These are phyloP conservation scores for Drosophila neonasuta DNA, from an alignment of 2,888 invertebrate species.

Conservation along the genomic window DNA sequence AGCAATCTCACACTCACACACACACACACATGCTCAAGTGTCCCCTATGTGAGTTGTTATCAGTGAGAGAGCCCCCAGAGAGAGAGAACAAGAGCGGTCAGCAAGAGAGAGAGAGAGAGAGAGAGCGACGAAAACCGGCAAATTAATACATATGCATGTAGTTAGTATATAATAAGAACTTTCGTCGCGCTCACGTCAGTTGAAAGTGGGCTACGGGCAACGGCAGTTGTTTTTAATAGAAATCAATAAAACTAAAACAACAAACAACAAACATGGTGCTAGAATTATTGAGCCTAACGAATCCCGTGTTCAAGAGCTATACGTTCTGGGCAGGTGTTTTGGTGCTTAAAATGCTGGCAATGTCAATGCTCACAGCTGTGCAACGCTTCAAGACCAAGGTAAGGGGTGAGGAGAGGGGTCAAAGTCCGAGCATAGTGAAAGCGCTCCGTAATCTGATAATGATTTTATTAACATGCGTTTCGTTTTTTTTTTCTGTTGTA, in stretches of 20 bases:
- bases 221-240: conserved; percentile 4
- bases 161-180: conserved; percentile 20
- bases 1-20: background rate
- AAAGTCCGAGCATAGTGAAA: conserved; percentile 53
- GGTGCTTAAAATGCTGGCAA: conserved; percentile 82
- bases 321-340: conserved; percentile 82
- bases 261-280: conserved; percentile 56
- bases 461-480: background rate
- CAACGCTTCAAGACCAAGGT: conserved; percentile 82
- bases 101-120: background rate
- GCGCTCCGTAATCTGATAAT: conserved; percentile 1
- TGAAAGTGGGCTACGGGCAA: conserved; percentile 23
- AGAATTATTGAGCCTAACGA: conserved; percentile 71
- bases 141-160: background rate
- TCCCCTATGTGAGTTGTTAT: conserved; percentile 5
- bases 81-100: background rate
- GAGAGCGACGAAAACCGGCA: conserved; percentile 29
- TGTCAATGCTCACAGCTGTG: conserved; percentile 81
- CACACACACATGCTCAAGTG: background rate
- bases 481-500: conserved; percentile 59
- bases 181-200: conserved; percentile 29
- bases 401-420: conserved; percentile 43
- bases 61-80: conserved; percentile 4
- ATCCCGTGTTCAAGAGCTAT: conserved; percentile 81
- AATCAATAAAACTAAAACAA: background rate